Evolutionary conservation across 1,140 invertebrate genomes (phyloP).

Genomic region (Littorina saxatilis): DNA sequence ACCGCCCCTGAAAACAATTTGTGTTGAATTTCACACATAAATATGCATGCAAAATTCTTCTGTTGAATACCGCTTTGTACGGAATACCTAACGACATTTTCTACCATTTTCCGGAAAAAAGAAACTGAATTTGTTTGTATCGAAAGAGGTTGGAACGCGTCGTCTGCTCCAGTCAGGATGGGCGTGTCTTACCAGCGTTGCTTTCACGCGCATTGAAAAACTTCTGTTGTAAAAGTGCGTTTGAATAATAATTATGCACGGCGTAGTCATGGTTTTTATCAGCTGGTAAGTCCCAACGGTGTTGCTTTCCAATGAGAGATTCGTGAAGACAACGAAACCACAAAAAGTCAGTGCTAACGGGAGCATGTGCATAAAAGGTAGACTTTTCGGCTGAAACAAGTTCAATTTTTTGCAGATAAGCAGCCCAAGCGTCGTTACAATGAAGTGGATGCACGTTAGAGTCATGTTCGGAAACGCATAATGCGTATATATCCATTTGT

Average conservation of each 20-base stretch:
- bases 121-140: too few species aligned
- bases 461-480: conserved; percentile 81
- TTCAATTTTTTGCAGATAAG: conserved; percentile 78
- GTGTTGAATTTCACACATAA: too few species aligned
- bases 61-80: too few species aligned
- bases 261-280: conserved; percentile 81
- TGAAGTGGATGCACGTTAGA: conserved; percentile 80
- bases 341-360: conserved; percentile 80
- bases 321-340: conserved; percentile 82
- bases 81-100: too few species aligned
- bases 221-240: conserved; percentile 78
- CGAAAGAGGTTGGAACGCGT: too few species aligned
- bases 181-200: conserved; percentile 80
- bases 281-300: conserved; percentile 82
- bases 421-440: conserved; percentile 79
- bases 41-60: too few species aligned
- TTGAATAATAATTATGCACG: conserved; percentile 80
- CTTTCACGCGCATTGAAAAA: conserved; percentile 76
- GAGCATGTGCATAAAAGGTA: conserved; percentile 78
- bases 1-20: too few species aligned
- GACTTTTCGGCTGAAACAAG: conserved; percentile 79
- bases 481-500: conserved; percentile 81
- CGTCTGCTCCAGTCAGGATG: too few species aligned
- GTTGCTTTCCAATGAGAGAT: conserved; percentile 80
- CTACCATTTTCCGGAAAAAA: too few species aligned